Evolutionary conservation across 2,797 vertebrate species (phyloP), one percentile per base, ranked within the genome.

Genomic region (Schizopygopsis pylzovi): DNA sequence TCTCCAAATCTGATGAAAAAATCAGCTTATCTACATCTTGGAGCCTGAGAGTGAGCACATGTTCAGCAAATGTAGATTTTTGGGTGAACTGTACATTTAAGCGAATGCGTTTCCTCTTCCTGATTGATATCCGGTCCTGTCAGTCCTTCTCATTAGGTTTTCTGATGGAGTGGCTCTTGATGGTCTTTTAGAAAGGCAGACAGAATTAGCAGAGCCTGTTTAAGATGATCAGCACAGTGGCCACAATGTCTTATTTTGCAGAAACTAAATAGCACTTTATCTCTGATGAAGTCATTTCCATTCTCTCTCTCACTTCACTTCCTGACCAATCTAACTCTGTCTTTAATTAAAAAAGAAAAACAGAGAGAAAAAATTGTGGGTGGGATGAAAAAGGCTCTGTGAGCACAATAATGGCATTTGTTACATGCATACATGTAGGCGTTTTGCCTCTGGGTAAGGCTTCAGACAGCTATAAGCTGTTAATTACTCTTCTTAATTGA

Each of bases 381-480:
- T 73, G 70, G 81, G 43, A 20, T 47, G 28, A 73, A 71, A 70
- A 82, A 72, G 22, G 41, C 28, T 45, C 4, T 83, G 70, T 18
- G 12, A 22, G 20, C 41, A 71, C 52, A 72, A 39, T 73, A 49
- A 61, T 49, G n/a, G 6, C 41, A 75, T 47, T 37, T 93, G 93
- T 88, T 68, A 47, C 12, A 89, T 93, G 92, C 83, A 75, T 87
- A 85, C 70, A 65, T 83, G 83, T 82, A 81, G 81, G 85, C 88
- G 86, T 90, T 72, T 49, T 22, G 65, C 71, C 59, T 39, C 39
- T 41, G 56, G 11, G 18, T 63, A 63, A 25, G 61, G 43, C 59
- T 83, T 76, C 45, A 63, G 43, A 37, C 4, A 37, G 43, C 54
- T 47, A 22, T 73, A 47, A 73, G 18, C 22, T 1, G 4, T 22